These are phyloP conservation scores for Macrostomum lignano DNA, from an alignment of 1,140 invertebrate species.

Conservation along the genomic window DNA sequence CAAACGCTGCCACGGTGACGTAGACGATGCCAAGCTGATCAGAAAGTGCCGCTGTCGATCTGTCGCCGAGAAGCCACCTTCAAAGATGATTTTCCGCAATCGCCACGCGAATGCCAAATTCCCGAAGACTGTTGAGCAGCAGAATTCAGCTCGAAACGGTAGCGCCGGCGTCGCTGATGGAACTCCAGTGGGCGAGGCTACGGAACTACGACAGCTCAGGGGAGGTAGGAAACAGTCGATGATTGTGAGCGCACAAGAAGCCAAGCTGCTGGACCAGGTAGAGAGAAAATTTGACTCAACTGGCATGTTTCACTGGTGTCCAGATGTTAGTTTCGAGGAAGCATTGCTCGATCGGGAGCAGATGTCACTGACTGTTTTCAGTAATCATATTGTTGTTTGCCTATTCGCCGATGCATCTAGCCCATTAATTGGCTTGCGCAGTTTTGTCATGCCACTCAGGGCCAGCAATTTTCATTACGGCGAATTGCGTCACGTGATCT, in stretches of 20 bases:
- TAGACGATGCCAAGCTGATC: slow-evolving; percentile 86
- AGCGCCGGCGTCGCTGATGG: too few relatives aligned
- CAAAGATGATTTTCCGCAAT: too few relatives aligned
- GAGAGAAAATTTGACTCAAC: slow-evolving; percentile 46
- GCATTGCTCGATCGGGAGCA: slow-evolving; percentile 82
- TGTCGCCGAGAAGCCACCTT: too few relatives aligned
- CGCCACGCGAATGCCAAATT: too few relatives aligned
- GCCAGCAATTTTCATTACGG: slow-evolving; percentile 99
- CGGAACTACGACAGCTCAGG: too few relatives aligned
- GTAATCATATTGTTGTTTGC: slow-evolving; percentile 90
- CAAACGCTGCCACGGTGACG: slow-evolving; percentile 89
- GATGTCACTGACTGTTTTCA: slow-evolving; percentile 90
- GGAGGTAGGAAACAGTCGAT: too few relatives aligned
- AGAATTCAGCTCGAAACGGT: too few relatives aligned
- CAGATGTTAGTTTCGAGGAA: slow-evolving; percentile 72
- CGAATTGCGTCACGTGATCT: slow-evolving; percentile 94
- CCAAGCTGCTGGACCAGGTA: too few relatives aligned
- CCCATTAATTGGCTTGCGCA: slow-evolving; percentile 50
- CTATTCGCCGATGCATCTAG: slow-evolving; percentile 92
- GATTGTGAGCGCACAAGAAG: too few relatives aligned
- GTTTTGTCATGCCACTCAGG: slow-evolving; percentile 28
- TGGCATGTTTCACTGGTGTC: slow-evolving; percentile 99
- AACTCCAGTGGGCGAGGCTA: too few relatives aligned
- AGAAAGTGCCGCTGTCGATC: slow-evolving; percentile 99
- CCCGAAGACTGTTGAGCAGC: too few relatives aligned